A percentile compares a stretch with the other conserved stretches of the same genome.
Conservation (phyloP, 1,140 invertebrate genomes). For the Sarcophaga bullata region DNA sequence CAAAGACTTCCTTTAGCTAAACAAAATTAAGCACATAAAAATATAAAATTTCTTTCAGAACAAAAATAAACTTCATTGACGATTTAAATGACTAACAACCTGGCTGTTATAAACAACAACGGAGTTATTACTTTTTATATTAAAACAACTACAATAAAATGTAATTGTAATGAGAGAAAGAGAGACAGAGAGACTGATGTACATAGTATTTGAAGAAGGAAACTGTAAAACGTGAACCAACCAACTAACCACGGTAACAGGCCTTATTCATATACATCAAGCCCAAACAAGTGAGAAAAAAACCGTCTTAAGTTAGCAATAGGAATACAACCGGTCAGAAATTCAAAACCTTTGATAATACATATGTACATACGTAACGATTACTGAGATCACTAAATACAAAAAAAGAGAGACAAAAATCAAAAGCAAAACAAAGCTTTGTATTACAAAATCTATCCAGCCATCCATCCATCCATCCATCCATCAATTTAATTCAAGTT, state of each 20-base stretch:
- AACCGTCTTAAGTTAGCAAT: background rate
- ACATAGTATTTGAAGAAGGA: background rate
- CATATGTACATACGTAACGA: background rate
- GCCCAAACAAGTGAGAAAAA: background rate
- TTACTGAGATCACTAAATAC: background rate
- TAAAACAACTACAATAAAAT: too few species aligned
- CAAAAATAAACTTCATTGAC: constrained; percentile 20
- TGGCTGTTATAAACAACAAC: background rate
- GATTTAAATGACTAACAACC: background rate
- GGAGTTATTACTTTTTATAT: too few species aligned
- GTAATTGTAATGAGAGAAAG: too few species aligned
- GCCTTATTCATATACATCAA: background rate
- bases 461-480: background rate
- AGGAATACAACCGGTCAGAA: background rate
- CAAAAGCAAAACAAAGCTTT: background rate
- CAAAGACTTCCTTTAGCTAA: too few species aligned
- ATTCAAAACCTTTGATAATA: constrained; percentile 12
- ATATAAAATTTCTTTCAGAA: background rate
- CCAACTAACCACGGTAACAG: background rate
- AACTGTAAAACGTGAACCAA: background rate
- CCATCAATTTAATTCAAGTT: background rate
- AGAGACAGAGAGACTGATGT: too few species aligned
- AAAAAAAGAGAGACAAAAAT: too few species aligned
- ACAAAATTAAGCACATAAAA: too few species aligned
- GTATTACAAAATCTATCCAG: background rate